Evolutionary conservation across 2,797 vertebrate genomes (phyloP).

Genomic region (Anguilla marmorata): DNA sequence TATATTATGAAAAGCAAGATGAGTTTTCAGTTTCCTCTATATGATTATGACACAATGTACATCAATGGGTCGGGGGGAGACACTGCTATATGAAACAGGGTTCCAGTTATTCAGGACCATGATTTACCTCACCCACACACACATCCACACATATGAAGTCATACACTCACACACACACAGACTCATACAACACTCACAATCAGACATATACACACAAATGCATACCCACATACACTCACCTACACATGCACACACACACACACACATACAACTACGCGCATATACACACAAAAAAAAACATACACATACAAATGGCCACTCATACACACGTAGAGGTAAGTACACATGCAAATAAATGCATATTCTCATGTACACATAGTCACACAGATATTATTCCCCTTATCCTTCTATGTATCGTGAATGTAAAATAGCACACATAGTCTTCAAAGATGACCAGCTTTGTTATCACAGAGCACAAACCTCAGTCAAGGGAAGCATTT

Average conservation of each 20-base stretch:
- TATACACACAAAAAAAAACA: not conserved
- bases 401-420: not conserved
- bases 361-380: not conserved
- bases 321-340: conserved; percentile 41
- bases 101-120: not conserved
- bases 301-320: not conserved
- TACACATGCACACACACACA: not conserved
- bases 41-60: conserved; percentile 62
- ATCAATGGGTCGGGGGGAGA: conserved; percentile 53
- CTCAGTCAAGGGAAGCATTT: not conserved
- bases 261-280: no score
- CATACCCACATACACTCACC: not conserved
- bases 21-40: not conserved
- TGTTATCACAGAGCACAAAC: not conserved
- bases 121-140: not conserved
- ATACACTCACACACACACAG: not conserved
- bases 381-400: conserved; percentile 1
- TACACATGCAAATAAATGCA: not conserved
- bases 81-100: not conserved
- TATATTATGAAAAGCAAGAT: not conserved
- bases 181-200: not conserved
- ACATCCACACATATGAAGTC: not conserved
- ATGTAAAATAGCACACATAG: conserved; percentile 7
- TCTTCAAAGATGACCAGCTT: conserved; percentile 20
- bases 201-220: not conserved